These are phyloP conservation scores for Corythoichthys haematopterus DNA, from an alignment of 2,113 vertebrate species.

Conservation along the genomic window DNA sequence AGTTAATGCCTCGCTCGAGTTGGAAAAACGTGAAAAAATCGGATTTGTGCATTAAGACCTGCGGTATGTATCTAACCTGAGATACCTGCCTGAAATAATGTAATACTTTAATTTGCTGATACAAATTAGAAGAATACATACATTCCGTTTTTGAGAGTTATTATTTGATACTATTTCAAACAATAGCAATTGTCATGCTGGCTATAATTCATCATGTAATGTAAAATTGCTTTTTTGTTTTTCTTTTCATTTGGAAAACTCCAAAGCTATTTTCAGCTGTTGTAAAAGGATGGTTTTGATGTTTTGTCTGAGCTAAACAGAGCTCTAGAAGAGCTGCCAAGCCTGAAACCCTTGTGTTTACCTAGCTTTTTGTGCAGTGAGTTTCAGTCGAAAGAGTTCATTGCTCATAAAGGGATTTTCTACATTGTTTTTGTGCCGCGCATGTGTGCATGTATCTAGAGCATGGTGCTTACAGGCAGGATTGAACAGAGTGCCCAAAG, in stretches of 20 bases:
- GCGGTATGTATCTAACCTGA: too few relatives aligned
- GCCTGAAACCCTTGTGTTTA: constrained; percentile 67
- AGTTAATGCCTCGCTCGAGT: too few relatives aligned
- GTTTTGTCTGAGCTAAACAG: constrained; percentile 55
- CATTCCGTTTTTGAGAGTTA: neutral
- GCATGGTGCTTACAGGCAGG: constrained; percentile 32
- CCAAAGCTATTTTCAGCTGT: constrained; percentile 24
- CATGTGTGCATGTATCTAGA: constrained; percentile 22
- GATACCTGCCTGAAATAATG: neutral
- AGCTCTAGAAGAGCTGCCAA: constrained; percentile 58
- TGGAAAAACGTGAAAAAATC: too few relatives aligned
- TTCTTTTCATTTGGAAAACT: constrained; percentile 33
- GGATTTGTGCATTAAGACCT: too few relatives aligned
- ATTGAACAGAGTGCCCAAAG: constrained; percentile 71
- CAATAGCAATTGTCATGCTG: constrained; percentile 32
- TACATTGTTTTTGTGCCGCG: constrained; percentile 38
- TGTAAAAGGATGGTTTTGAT: constrained; percentile 35
- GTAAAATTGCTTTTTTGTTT: constrained; percentile 31
- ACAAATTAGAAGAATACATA: neutral
- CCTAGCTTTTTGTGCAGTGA: constrained; percentile 56
- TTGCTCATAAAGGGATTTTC: constrained; percentile 47
- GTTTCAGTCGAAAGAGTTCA: constrained; percentile 53
- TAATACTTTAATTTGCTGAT: neutral
- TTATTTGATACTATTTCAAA: constrained; percentile 29
- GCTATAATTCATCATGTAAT: constrained; percentile 29